Evolutionary conservation across 2,888 invertebrate genomes (phyloP).

Genomic region (Mythimna vitellina): DNA sequence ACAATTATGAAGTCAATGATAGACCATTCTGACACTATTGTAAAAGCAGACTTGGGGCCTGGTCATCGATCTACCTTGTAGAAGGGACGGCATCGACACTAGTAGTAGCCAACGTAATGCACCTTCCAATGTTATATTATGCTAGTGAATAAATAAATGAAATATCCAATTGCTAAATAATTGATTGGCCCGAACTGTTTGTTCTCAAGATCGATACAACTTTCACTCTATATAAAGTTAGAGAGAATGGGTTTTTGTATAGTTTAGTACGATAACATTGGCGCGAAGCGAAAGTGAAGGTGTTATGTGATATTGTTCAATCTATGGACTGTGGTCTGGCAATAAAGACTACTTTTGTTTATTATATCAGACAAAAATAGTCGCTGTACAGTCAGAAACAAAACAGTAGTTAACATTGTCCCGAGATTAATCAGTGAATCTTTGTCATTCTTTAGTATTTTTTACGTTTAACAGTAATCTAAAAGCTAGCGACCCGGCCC

Average conservation of each 20-base stretch:
- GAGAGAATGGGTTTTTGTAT: slow-evolving; percentile 25
- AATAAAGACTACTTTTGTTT: slow-evolving; percentile 14
- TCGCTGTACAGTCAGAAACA: neutral
- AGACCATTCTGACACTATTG: too few species aligned
- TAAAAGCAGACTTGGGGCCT: too few species aligned
- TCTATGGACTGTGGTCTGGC: slow-evolving; percentile 4
- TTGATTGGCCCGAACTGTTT: slow-evolving; percentile 22
- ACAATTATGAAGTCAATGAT: too few species aligned
- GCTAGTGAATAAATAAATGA: neutral
- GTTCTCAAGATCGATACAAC: slow-evolving; percentile 25
- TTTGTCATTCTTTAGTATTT: neutral
- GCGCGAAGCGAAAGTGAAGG: slow-evolving; percentile 35
- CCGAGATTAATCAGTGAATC: neutral
- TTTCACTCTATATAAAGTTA: slow-evolving; percentile 39
- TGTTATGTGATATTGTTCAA: slow-evolving; percentile 24
- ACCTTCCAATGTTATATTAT: neutral
- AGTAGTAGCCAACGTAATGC: neutral
- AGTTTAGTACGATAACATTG: slow-evolving; percentile 3
- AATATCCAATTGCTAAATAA: neutral
- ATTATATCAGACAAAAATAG: neutral
- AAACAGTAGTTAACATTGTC: neutral
- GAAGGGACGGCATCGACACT: neutral
- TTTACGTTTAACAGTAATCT: too few species aligned
- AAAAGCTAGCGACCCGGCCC: too few species aligned
- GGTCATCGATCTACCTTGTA: neutral